Evolutionary conservation across 1,140 invertebrate species (phyloP), one percentile per base, ranked within the genome.

Genomic region (Cydia splendana): DNA sequence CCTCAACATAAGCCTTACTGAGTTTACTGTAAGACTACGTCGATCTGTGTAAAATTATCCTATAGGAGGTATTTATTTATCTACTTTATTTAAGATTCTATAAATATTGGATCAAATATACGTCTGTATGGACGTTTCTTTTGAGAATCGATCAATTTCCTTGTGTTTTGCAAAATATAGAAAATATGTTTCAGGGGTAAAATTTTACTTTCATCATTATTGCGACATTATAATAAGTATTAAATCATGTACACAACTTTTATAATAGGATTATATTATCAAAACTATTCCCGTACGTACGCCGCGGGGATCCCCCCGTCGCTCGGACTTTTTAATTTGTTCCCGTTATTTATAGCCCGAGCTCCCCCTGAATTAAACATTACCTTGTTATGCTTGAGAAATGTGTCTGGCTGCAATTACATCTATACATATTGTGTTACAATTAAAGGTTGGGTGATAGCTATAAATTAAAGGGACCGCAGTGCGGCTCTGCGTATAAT

Each of bases 281-380:
- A 53, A 2, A 62, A 62, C 57, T 62, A 62, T 62, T 62, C 57
- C n/a, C 20, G 48, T 51, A 42, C 38, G 38, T 9, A 62, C 57
- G 15, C 57, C 7, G 57, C 57, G n/a, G 57, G 57, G 57, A 62
- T 62, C 57, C 57, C 53, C 57, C 18, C 57, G 57, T 24, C 76
- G 76, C 75, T 78, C 79, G 75, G 81, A 84, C 78, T 84, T 85
- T 85, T 85, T 85, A 85, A 85, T 85, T 85, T 84, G 82, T 83
- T 84, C 77, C 18, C 75, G 79, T 85, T 83, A 85, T 85, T 85
- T 85, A 85, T 83, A 67, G 78, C 73, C 79, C 77, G 67, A 67
- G 78, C 76, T 48, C 75, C 30, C 45, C 74, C 30, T 18, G 30
- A 34, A 71, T 71, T 71, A 71, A n/a, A 42, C 67, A 71, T 71